Evolutionary conservation across 2,888 invertebrate genomes (phyloP).

Genomic region (Drosophila borealis): DNA sequence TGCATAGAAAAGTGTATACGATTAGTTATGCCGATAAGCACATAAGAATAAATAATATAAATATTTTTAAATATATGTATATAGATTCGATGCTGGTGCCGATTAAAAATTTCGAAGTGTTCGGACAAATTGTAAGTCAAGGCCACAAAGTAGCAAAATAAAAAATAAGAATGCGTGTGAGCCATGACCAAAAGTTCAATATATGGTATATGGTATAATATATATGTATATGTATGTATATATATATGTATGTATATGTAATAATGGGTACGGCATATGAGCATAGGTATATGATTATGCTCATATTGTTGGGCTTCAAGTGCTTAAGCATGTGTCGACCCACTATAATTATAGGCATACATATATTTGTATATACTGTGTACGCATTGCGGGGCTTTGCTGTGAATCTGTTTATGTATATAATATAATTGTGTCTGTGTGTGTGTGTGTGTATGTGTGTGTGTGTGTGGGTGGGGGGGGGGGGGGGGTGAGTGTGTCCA

Average conservation of each 20-base stretch:
- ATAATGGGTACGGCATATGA: slow-evolving; percentile 1
- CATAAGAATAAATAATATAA: slow-evolving; percentile 19
- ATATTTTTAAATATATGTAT: slow-evolving; percentile 12
- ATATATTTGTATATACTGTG: slow-evolving; percentile 19
- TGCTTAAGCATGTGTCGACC: slow-evolving; percentile 19
- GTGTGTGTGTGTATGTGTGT: background rate
- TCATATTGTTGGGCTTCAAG: slow-evolving; percentile 7
- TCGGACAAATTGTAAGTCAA: slow-evolving; percentile 40
- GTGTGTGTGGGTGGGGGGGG: no score
- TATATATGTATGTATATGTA: background rate
- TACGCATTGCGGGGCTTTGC: background rate
- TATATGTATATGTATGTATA: background rate
- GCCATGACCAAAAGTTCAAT: slow-evolving; percentile 15
- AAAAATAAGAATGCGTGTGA: slow-evolving; percentile 10
- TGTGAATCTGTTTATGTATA: background rate
- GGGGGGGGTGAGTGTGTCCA: slow-evolving; percentile 3
- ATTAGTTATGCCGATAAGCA: slow-evolving; percentile 16
- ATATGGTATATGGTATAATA: slow-evolving; percentile 3
- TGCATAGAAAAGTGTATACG: slow-evolving; percentile 25
- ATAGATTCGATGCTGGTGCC: slow-evolving; percentile 44
- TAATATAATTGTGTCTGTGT: background rate
- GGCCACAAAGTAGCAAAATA: slow-evolving; percentile 39
- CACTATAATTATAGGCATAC: slow-evolving; percentile 17
- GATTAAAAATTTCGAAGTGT: slow-evolving; percentile 33
- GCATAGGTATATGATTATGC: slow-evolving; percentile 4